phyloP scores from a whole-genome alignment of 2,888 invertebrate genomes.

The Sabatieria punctata region DNA sequence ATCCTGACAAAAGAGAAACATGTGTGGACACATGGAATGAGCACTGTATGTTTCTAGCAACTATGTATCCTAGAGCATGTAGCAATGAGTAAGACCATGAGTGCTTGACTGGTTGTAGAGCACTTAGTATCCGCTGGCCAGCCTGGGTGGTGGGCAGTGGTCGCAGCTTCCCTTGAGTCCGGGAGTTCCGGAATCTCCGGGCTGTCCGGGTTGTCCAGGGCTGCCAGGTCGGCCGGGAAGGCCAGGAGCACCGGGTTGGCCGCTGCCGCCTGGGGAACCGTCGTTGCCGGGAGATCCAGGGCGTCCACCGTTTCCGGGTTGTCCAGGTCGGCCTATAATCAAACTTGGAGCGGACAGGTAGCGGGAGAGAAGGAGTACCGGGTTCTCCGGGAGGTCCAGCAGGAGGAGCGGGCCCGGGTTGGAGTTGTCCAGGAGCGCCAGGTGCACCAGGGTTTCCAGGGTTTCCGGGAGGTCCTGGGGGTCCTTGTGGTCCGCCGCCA shows the following conservation, averaged over 20 bases:
- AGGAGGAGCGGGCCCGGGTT: no score
- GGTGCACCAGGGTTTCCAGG: constrained; percentile 12
- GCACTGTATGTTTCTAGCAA: no score
- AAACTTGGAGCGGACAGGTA: no score
- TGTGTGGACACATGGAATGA: no score
- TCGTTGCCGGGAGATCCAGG: constrained; percentile 15
- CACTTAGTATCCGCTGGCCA: no score
- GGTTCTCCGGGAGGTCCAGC: constrained; percentile 15
- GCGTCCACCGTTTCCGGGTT: constrained; percentile 19
- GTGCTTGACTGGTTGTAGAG: no score
- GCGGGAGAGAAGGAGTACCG: no score
- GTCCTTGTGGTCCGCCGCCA: constrained; percentile 14
- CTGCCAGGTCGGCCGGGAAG: constrained; percentile 5
- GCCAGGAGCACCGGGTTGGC: constrained; percentile 14
- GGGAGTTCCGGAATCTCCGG: constrained; percentile 1
- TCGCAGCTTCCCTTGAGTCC: no score
- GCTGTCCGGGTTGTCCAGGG: constrained; percentile 2
- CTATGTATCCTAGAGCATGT: no score
- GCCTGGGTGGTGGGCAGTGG: no score
- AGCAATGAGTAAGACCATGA: no score
- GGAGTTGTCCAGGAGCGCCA: constrained; percentile 3
- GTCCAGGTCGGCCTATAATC: constrained; percentile 13
- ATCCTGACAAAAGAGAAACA: no score
- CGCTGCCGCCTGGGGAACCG: constrained; percentile 15
- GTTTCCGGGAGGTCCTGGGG: constrained; percentile 15